Evolutionary conservation across 2,113 vertebrate species (phyloP).

Genomic region (Thamnaconus septentrionalis): DNA sequence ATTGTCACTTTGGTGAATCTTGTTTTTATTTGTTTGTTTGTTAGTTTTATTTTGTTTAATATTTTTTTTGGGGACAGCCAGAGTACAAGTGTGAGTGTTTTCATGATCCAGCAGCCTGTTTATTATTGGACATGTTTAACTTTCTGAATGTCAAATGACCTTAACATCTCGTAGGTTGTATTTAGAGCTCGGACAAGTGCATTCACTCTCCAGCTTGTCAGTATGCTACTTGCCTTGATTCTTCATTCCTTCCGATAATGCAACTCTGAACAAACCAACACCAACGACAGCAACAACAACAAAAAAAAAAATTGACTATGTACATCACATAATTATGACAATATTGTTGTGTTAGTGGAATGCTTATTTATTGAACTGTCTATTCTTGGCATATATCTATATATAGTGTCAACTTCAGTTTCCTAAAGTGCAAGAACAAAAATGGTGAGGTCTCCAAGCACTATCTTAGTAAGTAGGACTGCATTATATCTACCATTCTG

Average conservation of each 20-base stretch:
- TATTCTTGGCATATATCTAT: constrained; percentile 61
- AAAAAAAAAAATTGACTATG: constrained; percentile 35
- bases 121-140: constrained; percentile 58
- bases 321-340: constrained; percentile 68
- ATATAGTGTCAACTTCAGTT: constrained; percentile 62
- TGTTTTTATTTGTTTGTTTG: constrained; percentile 6
- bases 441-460: constrained; percentile 65
- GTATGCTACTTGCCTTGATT: constrained; percentile 61
- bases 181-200: constrained; percentile 56
- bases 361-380: constrained; percentile 80
- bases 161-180: constrained; percentile 61
- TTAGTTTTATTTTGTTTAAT: too few relatives aligned
- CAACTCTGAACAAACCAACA: constrained; percentile 49
- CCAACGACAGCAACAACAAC: too few relatives aligned
- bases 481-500: constrained; percentile 73
- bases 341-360: constrained; percentile 78
- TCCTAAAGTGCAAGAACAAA: constrained; percentile 60
- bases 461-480: constrained; percentile 74
- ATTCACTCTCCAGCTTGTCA: constrained; percentile 57
- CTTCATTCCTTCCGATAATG: constrained; percentile 65
- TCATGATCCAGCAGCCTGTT: constrained; percentile 26
- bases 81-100: constrained; percentile 9
- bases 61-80: background rate
- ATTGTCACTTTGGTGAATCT: constrained; percentile 53
- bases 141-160: constrained; percentile 70